These are phyloP conservation scores for Yponomeuta cagnagella DNA, from an alignment of 2,888 invertebrate genomes.

Conservation along the genomic window DNA sequence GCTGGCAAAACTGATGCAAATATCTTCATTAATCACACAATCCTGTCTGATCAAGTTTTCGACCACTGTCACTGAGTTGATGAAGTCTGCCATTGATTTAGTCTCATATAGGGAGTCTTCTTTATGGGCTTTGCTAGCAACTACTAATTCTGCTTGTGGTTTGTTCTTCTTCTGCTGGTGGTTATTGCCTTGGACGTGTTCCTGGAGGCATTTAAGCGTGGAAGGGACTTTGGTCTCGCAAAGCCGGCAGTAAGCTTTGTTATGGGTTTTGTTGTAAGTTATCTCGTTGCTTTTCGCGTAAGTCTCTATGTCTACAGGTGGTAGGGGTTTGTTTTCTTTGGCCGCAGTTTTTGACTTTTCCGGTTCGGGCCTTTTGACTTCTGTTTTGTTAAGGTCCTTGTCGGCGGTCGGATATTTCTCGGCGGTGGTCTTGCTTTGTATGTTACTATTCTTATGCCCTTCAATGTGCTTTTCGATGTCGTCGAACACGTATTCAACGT, in stretches of 20 bases:
- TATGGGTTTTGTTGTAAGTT: slow-evolving; percentile 16
- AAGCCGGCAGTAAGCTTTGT: slow-evolving; percentile 25
- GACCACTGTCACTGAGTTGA: slow-evolving; percentile 19
- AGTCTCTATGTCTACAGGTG: slow-evolving; percentile 21
- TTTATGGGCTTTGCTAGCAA: background rate
- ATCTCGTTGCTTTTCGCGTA: slow-evolving; percentile 26
- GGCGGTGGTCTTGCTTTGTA: background rate
- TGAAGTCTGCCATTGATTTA: slow-evolving; percentile 18
- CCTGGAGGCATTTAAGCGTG: slow-evolving; percentile 24
- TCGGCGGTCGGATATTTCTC: slow-evolving; percentile 5
- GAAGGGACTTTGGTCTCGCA: slow-evolving; percentile 25
- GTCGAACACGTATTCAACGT: slow-evolving; percentile 26
- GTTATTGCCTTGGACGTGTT: slow-evolving; percentile 22
- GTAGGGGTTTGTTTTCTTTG: slow-evolving; percentile 19
- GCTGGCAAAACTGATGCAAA: slow-evolving; percentile 27
- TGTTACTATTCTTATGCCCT: slow-evolving; percentile 26
- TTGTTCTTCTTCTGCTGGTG: slow-evolving; percentile 20
- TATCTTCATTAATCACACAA: slow-evolving; percentile 33
- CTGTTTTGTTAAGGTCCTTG: background rate
- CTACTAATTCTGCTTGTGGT: slow-evolving; percentile 12
- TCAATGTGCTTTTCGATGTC: slow-evolving; percentile 29
- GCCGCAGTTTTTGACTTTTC: background rate
- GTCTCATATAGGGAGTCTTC: background rate
- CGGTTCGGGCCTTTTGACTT: slow-evolving; percentile 6
- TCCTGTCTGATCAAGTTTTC: slow-evolving; percentile 22